Base-by-base conservation (phyloP, 2,113 vertebrate species). In the Sinocyclocheilus rhinocerous region DNA sequence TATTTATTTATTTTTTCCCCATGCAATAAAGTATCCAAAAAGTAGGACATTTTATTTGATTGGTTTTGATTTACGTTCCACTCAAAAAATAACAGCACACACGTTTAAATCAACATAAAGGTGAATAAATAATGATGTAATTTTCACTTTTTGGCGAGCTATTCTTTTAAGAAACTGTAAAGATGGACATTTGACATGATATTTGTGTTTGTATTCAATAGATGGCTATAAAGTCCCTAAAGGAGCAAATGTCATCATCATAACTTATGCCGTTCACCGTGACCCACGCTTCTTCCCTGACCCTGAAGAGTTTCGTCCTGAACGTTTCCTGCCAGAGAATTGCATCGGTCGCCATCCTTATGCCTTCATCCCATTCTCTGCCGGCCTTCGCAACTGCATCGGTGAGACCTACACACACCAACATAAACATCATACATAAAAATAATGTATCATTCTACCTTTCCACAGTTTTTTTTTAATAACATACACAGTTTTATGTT, bases 371-470 rank as follows among this genome's bases (percentile, higher is more conserved):
- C 98, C 98, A 48, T 99, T 99, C 90, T 99, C 98, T 20, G 98
- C 98, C 1, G 98, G 98, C 67, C 94, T 96, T 55, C 96, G 98
- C 84, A 99, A 99, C 93, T 99, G 98, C 69, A 98, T 99, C n/a
- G 98, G 97, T 99, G 89, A 33, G 95, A 95, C 70, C 42, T 29
- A 57, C 42, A 45, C 50, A 36, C 42, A 42, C 42, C 42, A 61
- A 22, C 42, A 29, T n/a, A 24, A 18, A 67, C 70, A 39, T 57
- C 4, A 73, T n/a, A 39, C 5, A 65, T 15, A 24, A 15, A 45
- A 22, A 59, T 48, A 12, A 85, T 70, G 26, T 29, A 0, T 48
- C 0, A 45, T 22, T 36, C 24, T 8, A 18, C 18, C 18, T 48
- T 2, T n/a, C 18, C 1, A n/a, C 10, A 18, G 6, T 42, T 4